Base-by-base conservation (phyloP, 2,113 vertebrate species). In the Corydoras maculifer region DNA sequence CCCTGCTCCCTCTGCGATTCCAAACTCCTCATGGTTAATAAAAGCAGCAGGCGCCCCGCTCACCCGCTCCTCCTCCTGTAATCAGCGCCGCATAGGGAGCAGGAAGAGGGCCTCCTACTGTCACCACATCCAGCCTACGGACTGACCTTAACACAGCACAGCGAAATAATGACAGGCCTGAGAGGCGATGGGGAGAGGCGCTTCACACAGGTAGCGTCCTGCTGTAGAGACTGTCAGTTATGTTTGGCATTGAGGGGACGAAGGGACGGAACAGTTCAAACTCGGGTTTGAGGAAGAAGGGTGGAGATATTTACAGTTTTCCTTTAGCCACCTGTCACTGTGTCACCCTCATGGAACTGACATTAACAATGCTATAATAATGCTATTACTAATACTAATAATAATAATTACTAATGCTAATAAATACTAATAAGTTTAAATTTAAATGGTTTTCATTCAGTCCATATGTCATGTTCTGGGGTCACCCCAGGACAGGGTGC, bases 41-140 rank as follows among this genome's bases (percentile, higher is more conserved):
- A 84, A 83, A 80, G 79, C 82, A 80, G 75, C 75, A 76, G 75
- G 72, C 79, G 84, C 80, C 81, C 77, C 75, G 82, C 82, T 83
- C 10, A 80, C 81, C 75, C 75, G 84, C 84, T 85, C 87, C 86
- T 87, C 87, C 84, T 78, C 80, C 82, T 72, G 75, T 87, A 87
- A 87, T 88, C 84, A 86, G 83, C 80, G 78, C 76, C 63, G 81
- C 83, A 82, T 65, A 76, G 87, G 84, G 86, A 87, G 80, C 72
- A 76, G 79, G 74, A 82, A 76, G 69, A 53, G 55, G 74, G 62
- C 72, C 75, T 73, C 58, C 18, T 12, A 57, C 62, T 61, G 68
- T 60, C 49, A 67, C 51, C 65, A 64, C 53, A 53, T 72, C 62
- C 48, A 64, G 72, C 58, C 65, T 68, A 58, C 32, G 65, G 60